Evolutionary conservation across 2,113 vertebrate genomes (phyloP).

Genomic region (Chaetodon trifascialis): DNA sequence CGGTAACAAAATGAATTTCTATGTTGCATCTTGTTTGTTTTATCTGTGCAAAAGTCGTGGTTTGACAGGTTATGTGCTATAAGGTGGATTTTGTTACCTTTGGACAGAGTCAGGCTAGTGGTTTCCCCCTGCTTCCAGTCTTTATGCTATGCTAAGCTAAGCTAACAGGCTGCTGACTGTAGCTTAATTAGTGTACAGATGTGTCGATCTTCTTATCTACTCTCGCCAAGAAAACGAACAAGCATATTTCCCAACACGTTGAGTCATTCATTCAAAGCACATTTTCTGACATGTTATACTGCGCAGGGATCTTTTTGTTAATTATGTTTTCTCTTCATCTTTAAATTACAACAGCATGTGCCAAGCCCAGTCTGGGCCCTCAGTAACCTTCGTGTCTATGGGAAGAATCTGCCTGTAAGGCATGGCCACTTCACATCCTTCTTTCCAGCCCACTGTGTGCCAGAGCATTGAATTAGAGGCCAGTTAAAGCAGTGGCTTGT

Average conservation of each 20-base stretch:
- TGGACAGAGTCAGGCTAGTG: not conserved
- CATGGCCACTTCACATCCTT: slow-evolving; percentile 62
- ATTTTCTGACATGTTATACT: not conserved
- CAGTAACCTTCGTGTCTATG: slow-evolving; percentile 35
- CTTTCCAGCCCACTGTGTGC: slow-evolving; percentile 57
- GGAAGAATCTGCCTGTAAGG: slow-evolving; percentile 52
- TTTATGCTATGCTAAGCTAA: slow-evolving; percentile 6
- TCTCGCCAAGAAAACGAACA: not conserved
- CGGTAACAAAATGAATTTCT: not conserved
- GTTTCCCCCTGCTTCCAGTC: not conserved
- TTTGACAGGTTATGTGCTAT: not conserved
- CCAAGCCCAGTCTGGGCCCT: not conserved
- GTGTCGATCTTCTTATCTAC: not conserved
- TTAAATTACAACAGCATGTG: slow-evolving; percentile 10
- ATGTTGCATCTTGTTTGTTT: not conserved
- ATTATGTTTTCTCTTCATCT: slow-evolving; percentile 1
- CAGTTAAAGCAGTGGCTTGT: slow-evolving; percentile 77
- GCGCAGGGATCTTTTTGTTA: not conserved
- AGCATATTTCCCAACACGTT: not conserved
- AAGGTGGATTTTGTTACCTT: not conserved
- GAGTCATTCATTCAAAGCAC: not conserved
- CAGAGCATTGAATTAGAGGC: slow-evolving; percentile 72
- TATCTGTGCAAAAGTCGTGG: not conserved
- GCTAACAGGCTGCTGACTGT: not conserved
- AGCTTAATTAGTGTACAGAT: not conserved